phyloP scores from a whole-genome alignment of 2,113 vertebrate species.

The Saguinus imperator region DNA sequence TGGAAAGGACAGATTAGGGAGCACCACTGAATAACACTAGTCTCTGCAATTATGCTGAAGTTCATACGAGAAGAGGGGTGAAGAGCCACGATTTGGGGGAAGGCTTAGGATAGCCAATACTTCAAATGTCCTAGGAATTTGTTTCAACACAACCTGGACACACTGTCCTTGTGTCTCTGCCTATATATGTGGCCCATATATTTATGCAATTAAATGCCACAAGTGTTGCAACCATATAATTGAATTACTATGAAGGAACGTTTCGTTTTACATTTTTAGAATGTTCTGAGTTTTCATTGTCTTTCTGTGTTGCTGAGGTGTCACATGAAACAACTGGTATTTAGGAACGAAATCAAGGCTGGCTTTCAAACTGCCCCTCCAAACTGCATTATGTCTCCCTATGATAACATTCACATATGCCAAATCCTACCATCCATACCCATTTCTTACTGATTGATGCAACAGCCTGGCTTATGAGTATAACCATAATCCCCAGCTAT shows the following conservation, averaged over 20 bases:
- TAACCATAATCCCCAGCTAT: neutral
- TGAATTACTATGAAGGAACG: neutral
- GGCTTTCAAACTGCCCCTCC: neutral
- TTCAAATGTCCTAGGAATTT: neutral
- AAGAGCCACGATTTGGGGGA: neutral
- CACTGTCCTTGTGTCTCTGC: neutral
- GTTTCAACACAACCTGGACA: neutral
- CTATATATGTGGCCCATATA: neutral
- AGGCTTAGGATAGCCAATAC: neutral
- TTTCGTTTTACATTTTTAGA: neutral
- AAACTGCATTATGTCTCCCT: neutral
- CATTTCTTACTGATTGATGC: neutral
- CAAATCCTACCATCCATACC: neutral
- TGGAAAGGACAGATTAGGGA: neutral
- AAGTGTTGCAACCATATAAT: neutral
- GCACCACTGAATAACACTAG: rapidly evolving
- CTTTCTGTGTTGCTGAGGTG: neutral
- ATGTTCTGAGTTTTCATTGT: neutral
- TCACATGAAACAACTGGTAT: neutral
- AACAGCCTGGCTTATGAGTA: neutral
- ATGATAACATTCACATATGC: neutral
- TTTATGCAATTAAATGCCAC: neutral
- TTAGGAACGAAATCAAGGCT: neutral
- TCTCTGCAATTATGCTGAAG: neutral
- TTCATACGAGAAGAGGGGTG: neutral